Evolutionary conservation across 2,888 invertebrate species (phyloP).

Genomic region (Dendrolimus pini): DNA sequence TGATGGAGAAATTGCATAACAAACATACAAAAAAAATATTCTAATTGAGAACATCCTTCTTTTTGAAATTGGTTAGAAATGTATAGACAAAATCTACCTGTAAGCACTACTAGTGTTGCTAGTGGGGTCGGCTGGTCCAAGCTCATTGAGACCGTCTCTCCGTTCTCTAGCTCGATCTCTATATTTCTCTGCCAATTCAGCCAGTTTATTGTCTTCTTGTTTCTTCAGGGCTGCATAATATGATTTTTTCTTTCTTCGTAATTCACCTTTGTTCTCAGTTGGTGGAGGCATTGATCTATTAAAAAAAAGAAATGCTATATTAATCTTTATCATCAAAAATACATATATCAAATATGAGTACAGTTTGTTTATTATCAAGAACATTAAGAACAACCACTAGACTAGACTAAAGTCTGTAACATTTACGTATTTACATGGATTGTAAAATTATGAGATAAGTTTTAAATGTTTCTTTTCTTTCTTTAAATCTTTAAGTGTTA

Average conservation of each 20-base stretch:
- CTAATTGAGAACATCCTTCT: too few relatives aligned
- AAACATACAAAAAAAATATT: too few relatives aligned
- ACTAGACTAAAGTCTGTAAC: constrained; percentile 9
- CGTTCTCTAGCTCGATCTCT: constrained; percentile 94
- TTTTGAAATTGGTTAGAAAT: too few relatives aligned
- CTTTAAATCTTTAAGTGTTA: too few relatives aligned
- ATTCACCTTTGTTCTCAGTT: constrained; percentile 86
- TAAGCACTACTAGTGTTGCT: constrained; percentile 90
- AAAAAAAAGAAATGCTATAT: too few relatives aligned
- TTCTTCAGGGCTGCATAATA: constrained; percentile 96
- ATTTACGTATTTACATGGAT: background rate
- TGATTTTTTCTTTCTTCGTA: constrained; percentile 94
- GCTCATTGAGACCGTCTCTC: constrained; percentile 90
- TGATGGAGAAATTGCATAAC: too few relatives aligned
- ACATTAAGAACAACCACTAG: too few relatives aligned
- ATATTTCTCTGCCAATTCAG: constrained; percentile 95
- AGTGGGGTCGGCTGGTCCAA: constrained; percentile 89
- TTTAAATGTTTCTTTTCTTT: too few relatives aligned
- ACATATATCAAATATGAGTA: too few relatives aligned
- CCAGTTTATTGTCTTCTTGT: constrained; percentile 95
- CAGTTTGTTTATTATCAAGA: too few relatives aligned
- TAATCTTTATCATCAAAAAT: too few relatives aligned
- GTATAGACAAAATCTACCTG: constrained; percentile 33
- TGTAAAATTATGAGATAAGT: too few relatives aligned
- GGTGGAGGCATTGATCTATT: constrained; percentile 66